phyloP scores from a whole-genome alignment of 2,797 vertebrate species.

The Gymnoscopelus microlampas region DNA sequence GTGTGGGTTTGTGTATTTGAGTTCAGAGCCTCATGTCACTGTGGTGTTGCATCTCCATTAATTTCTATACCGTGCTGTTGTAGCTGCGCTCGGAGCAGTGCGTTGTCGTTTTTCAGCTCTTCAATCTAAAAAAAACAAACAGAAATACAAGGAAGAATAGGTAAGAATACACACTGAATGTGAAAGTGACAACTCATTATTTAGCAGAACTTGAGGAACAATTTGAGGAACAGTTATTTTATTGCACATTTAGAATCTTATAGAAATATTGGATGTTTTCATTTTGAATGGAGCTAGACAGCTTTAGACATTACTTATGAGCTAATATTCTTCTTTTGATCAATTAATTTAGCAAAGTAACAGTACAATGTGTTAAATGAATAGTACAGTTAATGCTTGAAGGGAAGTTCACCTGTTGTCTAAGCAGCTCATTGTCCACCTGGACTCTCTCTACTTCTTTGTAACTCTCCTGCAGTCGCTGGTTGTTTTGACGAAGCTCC shows the following conservation, averaged over 20 bases:
- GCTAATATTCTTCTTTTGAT: too few relatives aligned
- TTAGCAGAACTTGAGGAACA: too few relatives aligned
- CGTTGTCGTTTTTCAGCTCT: constrained; percentile 92
- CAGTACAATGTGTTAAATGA: too few relatives aligned
- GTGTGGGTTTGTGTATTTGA: constrained; percentile 26
- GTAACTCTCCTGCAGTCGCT: constrained; percentile 90
- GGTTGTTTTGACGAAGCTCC: constrained; percentile 92
- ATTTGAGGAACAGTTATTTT: too few relatives aligned
- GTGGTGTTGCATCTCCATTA: constrained; percentile 84
- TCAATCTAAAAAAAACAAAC: constrained; percentile 80
- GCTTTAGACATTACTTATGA: too few relatives aligned
- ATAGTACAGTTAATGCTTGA: neutral
- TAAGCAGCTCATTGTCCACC: constrained; percentile 92
- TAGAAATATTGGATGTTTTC: too few relatives aligned
- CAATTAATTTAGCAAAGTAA: too few relatives aligned
- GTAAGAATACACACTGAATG: neutral
- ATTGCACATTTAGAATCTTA: too few relatives aligned
- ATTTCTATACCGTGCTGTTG: constrained; percentile 92
- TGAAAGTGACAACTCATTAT: too few relatives aligned
- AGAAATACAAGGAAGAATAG: neutral
- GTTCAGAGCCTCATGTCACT: constrained; percentile 72
- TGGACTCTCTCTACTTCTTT: constrained; percentile 92
- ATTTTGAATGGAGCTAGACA: too few relatives aligned
- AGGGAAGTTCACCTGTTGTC: constrained; percentile 85
- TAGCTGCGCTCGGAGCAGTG: constrained; percentile 89